These are phyloP conservation scores for Siniperca undulata DNA, from an alignment of 2,797 vertebrate species.

Conservation along the genomic window DNA sequence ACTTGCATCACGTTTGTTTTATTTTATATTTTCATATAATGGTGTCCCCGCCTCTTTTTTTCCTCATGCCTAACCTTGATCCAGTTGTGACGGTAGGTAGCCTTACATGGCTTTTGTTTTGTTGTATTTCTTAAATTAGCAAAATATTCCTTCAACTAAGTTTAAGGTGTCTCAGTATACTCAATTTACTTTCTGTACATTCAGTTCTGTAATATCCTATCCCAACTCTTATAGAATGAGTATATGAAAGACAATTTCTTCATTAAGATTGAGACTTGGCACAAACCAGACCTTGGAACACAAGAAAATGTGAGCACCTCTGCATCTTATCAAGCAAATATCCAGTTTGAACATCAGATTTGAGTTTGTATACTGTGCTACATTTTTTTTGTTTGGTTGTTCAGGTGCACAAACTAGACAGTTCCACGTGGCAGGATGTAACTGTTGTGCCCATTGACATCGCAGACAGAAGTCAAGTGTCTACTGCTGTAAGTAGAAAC, in stretches of 20 bases:
- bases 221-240: slow-evolving; percentile 87
- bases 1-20: background rate
- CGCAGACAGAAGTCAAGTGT: slow-evolving; percentile 91
- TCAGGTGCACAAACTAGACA: slow-evolving; percentile 93
- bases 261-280: slow-evolving; percentile 98
- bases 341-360: background rate
- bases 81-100: slow-evolving; percentile 95
- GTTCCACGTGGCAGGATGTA: slow-evolving; percentile 88
- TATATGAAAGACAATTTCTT: slow-evolving; percentile 97
- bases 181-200: background rate
- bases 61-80: slow-evolving; percentile 33
- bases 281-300: slow-evolving; percentile 94
- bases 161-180: background rate
- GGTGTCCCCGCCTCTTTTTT: background rate
- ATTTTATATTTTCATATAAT: background rate
- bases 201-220: background rate
- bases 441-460: slow-evolving; percentile 93
- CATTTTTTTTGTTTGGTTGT: slow-evolving; percentile 2
- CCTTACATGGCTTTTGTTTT: slow-evolving; percentile 1
- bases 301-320: slow-evolving; percentile 90
- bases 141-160: background rate
- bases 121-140: background rate
- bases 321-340: background rate
- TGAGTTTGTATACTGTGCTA: background rate
- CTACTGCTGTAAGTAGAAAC: slow-evolving; percentile 88